phyloP scores from a whole-genome alignment of 2,888 invertebrate species.

The Argyresthia albistria region DNA sequence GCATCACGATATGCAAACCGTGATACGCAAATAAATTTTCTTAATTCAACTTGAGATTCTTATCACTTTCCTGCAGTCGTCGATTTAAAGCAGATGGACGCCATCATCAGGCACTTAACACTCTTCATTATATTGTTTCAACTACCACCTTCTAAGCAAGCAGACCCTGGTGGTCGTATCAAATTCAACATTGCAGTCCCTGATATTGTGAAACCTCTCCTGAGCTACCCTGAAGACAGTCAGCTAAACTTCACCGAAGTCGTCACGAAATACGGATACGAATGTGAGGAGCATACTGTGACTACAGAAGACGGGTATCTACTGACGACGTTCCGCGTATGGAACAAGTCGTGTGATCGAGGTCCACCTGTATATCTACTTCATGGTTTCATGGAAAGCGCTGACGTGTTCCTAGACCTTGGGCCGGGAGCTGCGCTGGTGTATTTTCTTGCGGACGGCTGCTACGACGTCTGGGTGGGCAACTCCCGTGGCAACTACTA shows the following conservation, averaged over 20 bases:
- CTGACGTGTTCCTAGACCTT: slow-evolving; percentile 2
- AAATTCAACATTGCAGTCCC: too few species aligned
- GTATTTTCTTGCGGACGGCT: neutral
- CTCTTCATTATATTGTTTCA: too few species aligned
- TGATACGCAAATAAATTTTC: too few species aligned
- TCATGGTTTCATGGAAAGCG: slow-evolving; percentile 2
- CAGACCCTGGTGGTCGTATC: too few species aligned
- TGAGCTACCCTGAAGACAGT: neutral
- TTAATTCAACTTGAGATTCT: too few species aligned
- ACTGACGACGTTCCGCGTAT: neutral
- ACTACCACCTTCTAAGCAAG: too few species aligned
- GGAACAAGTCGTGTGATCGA: neutral
- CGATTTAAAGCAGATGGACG: too few species aligned
- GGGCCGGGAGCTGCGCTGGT: neutral
- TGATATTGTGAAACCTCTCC: neutral
- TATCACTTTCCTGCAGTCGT: too few species aligned
- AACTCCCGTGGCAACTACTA: neutral
- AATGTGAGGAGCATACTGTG: neutral
- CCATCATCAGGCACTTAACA: too few species aligned
- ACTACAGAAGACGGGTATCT: slow-evolving; percentile 4
- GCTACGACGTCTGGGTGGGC: neutral
- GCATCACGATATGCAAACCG: too few species aligned
- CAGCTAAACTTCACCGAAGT: neutral
- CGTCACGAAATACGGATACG: neutral
- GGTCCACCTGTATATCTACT: slow-evolving; percentile 1